Percentiles rank a stretch among this genome's conserved stretches.
Evolutionary conservation across 2,113 vertebrate species (phyloP).

Genomic region (Lophius piscatorius): DNA sequence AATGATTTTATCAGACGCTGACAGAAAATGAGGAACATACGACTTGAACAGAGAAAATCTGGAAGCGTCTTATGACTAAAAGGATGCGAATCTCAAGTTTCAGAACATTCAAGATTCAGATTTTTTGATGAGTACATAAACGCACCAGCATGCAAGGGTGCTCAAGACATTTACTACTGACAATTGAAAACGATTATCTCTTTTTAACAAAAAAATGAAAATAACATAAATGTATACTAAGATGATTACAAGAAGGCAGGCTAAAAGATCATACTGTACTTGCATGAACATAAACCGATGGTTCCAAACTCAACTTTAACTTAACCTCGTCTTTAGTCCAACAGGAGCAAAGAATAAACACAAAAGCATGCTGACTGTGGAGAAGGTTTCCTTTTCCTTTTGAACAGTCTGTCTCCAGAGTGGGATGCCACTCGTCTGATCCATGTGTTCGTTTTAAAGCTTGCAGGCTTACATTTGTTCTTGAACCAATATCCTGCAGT

Average conservation of each 20-base stretch:
- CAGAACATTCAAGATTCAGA: neutral
- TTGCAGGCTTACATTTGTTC: slow-evolving; percentile 14
- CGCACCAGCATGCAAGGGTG: neutral
- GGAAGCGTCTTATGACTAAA: slow-evolving; percentile 9
- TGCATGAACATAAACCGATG: too few relatives aligned
- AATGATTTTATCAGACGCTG: too few relatives aligned
- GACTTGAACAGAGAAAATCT: slow-evolving; percentile 4
- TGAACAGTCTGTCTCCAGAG: too few relatives aligned
- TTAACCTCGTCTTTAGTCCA: too few relatives aligned
- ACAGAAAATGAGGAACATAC: too few relatives aligned
- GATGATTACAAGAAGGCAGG: slow-evolving; percentile 1
- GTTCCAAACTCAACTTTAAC: too few relatives aligned
- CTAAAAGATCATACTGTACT: neutral
- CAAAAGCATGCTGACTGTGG: neutral
- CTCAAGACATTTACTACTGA: slow-evolving; percentile 13
- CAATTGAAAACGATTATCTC: slow-evolving; percentile 8
- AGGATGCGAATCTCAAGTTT: slow-evolving; percentile 8
- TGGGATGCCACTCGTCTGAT: slow-evolving; percentile 4
- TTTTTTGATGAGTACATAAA: slow-evolving; percentile 3
- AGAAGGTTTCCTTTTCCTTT: neutral
- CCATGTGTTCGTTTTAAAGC: slow-evolving; percentile 30
- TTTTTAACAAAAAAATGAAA: too few relatives aligned
- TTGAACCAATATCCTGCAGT: slow-evolving; percentile 45
- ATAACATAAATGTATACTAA: slow-evolving; percentile 3
- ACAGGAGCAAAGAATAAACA: neutral